phyloP scores from a whole-genome alignment of 2,113 vertebrate species.

The Gobius niger region DNA sequence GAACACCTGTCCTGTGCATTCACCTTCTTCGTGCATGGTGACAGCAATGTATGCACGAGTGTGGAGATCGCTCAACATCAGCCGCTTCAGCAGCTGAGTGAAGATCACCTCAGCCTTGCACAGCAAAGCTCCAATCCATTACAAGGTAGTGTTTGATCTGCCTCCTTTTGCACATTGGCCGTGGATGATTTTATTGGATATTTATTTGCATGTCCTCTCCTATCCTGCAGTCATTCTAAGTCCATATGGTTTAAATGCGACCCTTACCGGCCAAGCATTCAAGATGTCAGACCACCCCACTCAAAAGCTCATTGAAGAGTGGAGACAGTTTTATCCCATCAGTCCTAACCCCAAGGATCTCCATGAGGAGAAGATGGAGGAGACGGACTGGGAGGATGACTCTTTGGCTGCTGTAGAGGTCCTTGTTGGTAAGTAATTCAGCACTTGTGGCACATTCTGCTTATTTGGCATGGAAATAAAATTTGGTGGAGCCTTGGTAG shows the following conservation, averaged over 20 bases:
- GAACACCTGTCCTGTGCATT: slow-evolving; percentile 98
- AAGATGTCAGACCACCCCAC: slow-evolving; percentile 97
- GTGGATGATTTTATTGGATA: neutral
- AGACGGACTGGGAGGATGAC: slow-evolving; percentile 97
- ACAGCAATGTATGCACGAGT: slow-evolving; percentile 98
- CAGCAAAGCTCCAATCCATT: slow-evolving; percentile 93
- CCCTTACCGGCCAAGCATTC: slow-evolving; percentile 96
- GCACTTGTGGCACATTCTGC: neutral
- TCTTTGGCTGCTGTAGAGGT: slow-evolving; percentile 97
- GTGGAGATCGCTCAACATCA: slow-evolving; percentile 99
- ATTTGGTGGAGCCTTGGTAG: too few species aligned
- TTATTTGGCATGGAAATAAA: too few species aligned
- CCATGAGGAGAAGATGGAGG: slow-evolving; percentile 91
- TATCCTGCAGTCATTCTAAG: slow-evolving; percentile 89
- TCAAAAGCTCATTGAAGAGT: slow-evolving; percentile 97
- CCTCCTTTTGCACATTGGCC: neutral
- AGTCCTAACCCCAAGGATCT: slow-evolving; percentile 88
- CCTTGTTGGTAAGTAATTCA: slow-evolving; percentile 87
- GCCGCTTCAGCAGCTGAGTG: slow-evolving; percentile 92
- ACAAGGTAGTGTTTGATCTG: slow-evolving; percentile 80
- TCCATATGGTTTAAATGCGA: slow-evolving; percentile 95
- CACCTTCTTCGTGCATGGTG: slow-evolving; percentile 97
- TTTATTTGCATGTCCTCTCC: neutral
- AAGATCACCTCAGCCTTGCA: slow-evolving; percentile 93
- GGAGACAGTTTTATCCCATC: slow-evolving; percentile 98